Evolutionary conservation across 1,140 invertebrate species (phyloP).

Genomic region (Linepithema humile): DNA sequence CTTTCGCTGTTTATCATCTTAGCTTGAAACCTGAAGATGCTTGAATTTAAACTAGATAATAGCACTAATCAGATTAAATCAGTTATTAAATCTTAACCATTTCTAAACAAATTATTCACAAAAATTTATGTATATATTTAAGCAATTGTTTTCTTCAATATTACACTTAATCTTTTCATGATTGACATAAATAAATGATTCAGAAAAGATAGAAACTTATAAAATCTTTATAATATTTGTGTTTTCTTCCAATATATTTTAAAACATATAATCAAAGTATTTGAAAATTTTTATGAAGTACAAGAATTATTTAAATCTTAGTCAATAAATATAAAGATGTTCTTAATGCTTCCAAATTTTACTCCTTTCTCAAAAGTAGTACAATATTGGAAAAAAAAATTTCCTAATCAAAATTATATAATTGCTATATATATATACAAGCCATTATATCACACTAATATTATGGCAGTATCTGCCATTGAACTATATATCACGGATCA

Average conservation of each 20-base stretch:
- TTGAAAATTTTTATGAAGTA: background rate
- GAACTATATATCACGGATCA: background rate
- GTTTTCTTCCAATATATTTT: background rate
- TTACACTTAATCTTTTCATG: background rate
- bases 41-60: conserved; percentile 25
- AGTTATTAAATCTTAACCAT: conserved; percentile 1
- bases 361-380: too few species aligned
- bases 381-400: too few species aligned
- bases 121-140: conserved; percentile 20
- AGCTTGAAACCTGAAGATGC: conserved; percentile 8
- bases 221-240: background rate
- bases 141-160: conserved; percentile 5
- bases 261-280: background rate
- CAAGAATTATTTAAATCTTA: conserved; percentile 8
- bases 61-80: background rate
- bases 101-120: conserved; percentile 12
- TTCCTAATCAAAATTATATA: too few species aligned
- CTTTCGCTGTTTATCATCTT: conserved; percentile 11
- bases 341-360: too few species aligned
- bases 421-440: background rate
- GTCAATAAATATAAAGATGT: background rate
- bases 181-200: conserved; percentile 1
- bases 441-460: background rate
- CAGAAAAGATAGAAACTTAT: background rate
- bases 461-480: background rate